These are phyloP conservation scores for Chalcis sispes DNA, from an alignment of 2,888 invertebrate species.

Conservation along the genomic window DNA sequence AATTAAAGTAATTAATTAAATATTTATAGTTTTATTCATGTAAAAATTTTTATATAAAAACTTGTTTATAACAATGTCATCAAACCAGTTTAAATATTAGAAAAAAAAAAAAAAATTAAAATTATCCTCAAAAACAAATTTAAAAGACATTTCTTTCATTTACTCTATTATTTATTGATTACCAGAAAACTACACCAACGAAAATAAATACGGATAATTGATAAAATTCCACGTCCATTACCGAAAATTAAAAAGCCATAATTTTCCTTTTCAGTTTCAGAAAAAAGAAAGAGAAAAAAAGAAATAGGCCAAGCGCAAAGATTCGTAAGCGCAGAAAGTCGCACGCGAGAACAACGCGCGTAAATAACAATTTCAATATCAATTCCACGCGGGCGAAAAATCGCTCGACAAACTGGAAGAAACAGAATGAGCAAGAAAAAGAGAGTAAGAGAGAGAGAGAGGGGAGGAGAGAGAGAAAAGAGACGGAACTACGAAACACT, in stretches of 20 bases:
- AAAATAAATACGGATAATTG: slow-evolving; percentile 38
- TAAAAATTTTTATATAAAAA: too few relatives aligned
- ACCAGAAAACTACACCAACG: neutral
- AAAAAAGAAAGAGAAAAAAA: neutral
- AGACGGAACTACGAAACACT: too few relatives aligned
- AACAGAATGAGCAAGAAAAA: neutral
- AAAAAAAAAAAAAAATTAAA: too few relatives aligned
- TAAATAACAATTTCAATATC: slow-evolving; percentile 56
- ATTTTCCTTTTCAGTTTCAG: neutral
- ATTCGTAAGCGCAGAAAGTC: too few relatives aligned
- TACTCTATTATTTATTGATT: too few relatives aligned
- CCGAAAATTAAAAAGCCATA: slow-evolving; percentile 49
- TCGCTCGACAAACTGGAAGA: slow-evolving; percentile 44
- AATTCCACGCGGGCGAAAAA: slow-evolving; percentile 48
- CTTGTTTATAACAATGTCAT: too few relatives aligned
- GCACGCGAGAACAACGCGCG: neutral
- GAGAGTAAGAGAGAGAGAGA: neutral
- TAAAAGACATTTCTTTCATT: too few relatives aligned
- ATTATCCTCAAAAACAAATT: too few relatives aligned
- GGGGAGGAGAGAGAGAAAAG: too few relatives aligned
- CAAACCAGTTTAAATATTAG: too few relatives aligned
- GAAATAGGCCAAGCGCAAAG: neutral
- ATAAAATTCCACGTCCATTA: slow-evolving; percentile 42
- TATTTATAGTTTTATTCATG: too few relatives aligned
- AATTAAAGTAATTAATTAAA: too few relatives aligned